These are phyloP conservation scores for Myotis myotis DNA, from an alignment of 2,797 vertebrate species.

Conservation along the genomic window DNA sequence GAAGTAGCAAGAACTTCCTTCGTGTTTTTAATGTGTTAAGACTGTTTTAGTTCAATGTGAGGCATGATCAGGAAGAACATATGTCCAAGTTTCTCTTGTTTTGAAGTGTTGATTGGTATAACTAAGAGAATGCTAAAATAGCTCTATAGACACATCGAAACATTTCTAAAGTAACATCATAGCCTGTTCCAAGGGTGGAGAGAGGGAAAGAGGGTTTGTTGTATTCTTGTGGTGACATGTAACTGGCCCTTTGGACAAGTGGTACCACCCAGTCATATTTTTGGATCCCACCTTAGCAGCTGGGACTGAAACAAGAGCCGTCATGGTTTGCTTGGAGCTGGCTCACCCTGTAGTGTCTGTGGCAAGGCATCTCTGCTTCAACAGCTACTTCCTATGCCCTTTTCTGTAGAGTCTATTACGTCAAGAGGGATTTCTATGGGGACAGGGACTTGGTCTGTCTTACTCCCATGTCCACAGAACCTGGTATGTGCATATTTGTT, in stretches of 20 bases:
- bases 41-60: constrained; percentile 81
- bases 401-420: constrained; percentile 36
- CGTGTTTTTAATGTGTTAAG: constrained; percentile 79
- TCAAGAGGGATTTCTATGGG: background rate
- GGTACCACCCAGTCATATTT: constrained; percentile 17
- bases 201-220: constrained; percentile 42
- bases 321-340: constrained; percentile 37
- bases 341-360: background rate
- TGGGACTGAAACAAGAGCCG: background rate
- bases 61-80: constrained; percentile 83
- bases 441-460: background rate
- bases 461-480: background rate
- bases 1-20: constrained; percentile 75
- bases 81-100: constrained; percentile 84
- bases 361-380: background rate
- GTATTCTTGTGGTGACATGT: constrained; percentile 5
- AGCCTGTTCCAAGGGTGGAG: constrained; percentile 59
- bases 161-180: constrained; percentile 73
- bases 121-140: constrained; percentile 84
- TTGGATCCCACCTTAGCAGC: constrained; percentile 30
- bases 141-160: constrained; percentile 78
- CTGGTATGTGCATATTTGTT: background rate
- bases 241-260: constrained; percentile 54
- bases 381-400: background rate
- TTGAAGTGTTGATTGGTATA: constrained; percentile 83